Base-by-base conservation (phyloP, 2,797 vertebrate genomes). In the Aphelocoma californica region DNA sequence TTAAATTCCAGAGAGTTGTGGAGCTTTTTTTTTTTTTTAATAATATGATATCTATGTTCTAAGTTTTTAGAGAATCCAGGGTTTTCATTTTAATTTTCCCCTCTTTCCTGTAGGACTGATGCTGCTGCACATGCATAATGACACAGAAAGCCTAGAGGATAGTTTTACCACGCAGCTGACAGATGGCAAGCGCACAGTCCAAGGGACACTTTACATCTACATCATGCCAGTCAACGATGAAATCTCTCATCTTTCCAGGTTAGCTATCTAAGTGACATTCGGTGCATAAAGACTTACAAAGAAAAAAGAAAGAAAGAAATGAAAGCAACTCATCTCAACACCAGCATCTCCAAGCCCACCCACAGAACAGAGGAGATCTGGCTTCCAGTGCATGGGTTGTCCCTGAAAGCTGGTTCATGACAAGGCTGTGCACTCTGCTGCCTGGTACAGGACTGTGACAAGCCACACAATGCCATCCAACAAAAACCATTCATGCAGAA, bases 211-310 rank as follows among this genome's bases (percentile, higher is more conserved):
- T 92, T 96, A 97, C 95, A 97, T 99, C 98, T 98, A 97, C 60
- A 98, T 99, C 97, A 97, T 98, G 98, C 98, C 98, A 97, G 98
- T 99, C 98, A 99, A 99, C 96, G 98, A 99, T 97, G 98, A 99
- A 98, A 98, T 96, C 72, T 98, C 98, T 56, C 97, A 92, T 89
- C 97, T 99, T 97, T 97, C 98, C 97, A 99, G 98, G 98, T 99
- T 98, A 98, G 97, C 86, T 93, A 81, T 82, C 90, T 96, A 92
- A 97, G 86, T 96, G 95, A 96, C 95, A 96, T 97, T 92, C 74
- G 10, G 74, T 80, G 69, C 60, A 47, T 83, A 92, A 95, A 93
- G 86, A 67, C 81, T 91, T 86, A 67, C 8, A 86, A 82, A 86
- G 60, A 4, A 40, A 48, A 80, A 71, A 31, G 34, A 25, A 58